Evolutionary conservation across 2,113 vertebrate genomes (phyloP), one percentile per base, ranked within the genome.

Genomic region (Mus musculus): DNA sequence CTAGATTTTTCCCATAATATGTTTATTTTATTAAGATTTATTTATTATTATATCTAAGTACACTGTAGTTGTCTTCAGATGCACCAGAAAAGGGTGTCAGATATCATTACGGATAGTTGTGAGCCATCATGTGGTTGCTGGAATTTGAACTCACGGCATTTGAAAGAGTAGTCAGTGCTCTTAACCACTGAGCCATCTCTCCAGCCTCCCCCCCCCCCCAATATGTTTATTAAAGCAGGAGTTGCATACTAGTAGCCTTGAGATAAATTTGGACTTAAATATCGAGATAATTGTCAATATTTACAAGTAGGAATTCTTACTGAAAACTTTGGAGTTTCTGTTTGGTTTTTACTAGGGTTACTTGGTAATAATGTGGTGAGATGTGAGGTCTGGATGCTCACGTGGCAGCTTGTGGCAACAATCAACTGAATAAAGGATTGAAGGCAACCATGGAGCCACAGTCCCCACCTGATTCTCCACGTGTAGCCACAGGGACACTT

Each of bases 181-280:
- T 49, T 49, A 49, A 49, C 49, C 49, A 49, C 49, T 49, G 49
- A 49, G 49, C 49, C 49, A 49, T 49, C 49, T 49, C 7, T 49
- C 49, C 49, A 49, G 4, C 49, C 49, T 49, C 49, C 8, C 67
- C 52, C n/a, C 65, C 49, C 8, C 67, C 52, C n/a, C 65, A 59
- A 65, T 85, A 80, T 22, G 52, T 91, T 91, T 90, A 85, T 95
- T 93, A 49, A 95, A 97, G 22, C 11, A 86, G n/a, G 14, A 93
- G 5, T 69, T 88, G 28, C 7, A 69, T 72, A 42, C 20, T 39
- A 80, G 11, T 76, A 28, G 7, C 22, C 20, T 88, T 76, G 26
- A 13, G n/a, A n/a, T 92, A 85, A 82, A 95, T 92, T 93, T 90
- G 65, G 56, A 90, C 39, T 86, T 30, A 26, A 63, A 39, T 93